These are phyloP conservation scores for Sycophaga agraensis DNA, from an alignment of 1,140 invertebrate species.

Conservation along the genomic window DNA sequence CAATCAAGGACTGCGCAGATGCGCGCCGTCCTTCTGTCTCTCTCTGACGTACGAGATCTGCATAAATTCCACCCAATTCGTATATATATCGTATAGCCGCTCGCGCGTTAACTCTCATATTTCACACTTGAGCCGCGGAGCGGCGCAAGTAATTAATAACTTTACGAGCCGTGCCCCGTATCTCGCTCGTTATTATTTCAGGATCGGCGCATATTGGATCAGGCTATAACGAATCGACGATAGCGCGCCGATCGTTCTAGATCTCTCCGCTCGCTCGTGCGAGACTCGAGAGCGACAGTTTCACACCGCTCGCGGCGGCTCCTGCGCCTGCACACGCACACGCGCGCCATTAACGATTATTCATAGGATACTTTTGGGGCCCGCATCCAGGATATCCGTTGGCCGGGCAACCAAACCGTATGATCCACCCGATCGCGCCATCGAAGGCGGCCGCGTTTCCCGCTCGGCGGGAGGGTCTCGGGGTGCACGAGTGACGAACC, in stretches of 20 bases:
- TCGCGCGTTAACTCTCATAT: neutral
- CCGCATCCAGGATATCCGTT: too few species aligned
- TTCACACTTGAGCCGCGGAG: neutral
- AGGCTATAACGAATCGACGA: neutral
- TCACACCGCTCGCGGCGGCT: neutral
- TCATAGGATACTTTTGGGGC: too few species aligned
- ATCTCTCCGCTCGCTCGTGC: neutral
- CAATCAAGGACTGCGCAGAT: slow-evolving; percentile 34
- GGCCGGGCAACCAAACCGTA: too few species aligned
- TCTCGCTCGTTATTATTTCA: neutral
- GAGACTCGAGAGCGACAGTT: neutral
- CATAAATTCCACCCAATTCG: slow-evolving; percentile 37
- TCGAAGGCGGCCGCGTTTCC: too few species aligned
- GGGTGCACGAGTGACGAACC: too few species aligned
- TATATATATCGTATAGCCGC: too few species aligned
- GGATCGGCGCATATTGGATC: neutral
- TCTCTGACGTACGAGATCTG: neutral
- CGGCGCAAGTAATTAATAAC: neutral
- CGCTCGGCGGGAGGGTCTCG: too few species aligned
- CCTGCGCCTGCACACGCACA: too few species aligned
- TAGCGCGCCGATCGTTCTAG: neutral
- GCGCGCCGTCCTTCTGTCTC: too few species aligned
- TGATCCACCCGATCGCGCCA: too few species aligned
- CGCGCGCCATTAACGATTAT: too few species aligned
- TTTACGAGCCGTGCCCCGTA: neutral